phyloP scores from a whole-genome alignment of 53 echinoderm and acorn worm genomes.

The Astropecten irregularis region DNA sequence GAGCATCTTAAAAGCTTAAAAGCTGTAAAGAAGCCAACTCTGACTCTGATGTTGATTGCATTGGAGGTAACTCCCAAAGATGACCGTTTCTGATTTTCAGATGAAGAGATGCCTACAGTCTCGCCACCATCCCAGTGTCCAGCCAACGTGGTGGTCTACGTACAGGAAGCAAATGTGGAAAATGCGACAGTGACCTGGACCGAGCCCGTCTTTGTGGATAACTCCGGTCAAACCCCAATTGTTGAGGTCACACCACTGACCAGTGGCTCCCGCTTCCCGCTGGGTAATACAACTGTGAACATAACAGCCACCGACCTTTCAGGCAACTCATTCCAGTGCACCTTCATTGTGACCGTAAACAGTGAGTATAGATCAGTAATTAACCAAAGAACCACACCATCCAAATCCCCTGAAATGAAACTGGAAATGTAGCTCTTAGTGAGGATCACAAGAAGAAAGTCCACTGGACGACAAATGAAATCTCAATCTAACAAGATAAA shows the following conservation, averaged over 20 bases:
- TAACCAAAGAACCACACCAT: neutral
- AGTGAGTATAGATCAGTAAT: neutral
- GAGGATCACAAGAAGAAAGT: no score
- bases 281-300: conserved; percentile 14
- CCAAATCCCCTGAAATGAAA: no score
- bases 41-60: no score
- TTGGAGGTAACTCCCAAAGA: no score
- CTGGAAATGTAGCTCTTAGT: no score
- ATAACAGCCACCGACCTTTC: neutral
- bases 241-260: neutral
- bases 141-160: conserved; percentile 3
- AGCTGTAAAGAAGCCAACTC: no score
- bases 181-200: conserved; percentile 31
- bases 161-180: neutral
- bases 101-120: neutral
- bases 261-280: neutral
- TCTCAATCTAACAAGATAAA: no score
- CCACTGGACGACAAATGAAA: no score
- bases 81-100: neutral
- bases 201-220: conserved; percentile 11
- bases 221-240: neutral
- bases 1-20: no score
- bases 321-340: neutral
- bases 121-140: conserved; percentile 10
- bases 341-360: conserved; percentile 1